Evolutionary conservation across 2,113 vertebrate species (phyloP), one percentile per base, ranked within the genome.

Genomic region (Channa argus): DNA sequence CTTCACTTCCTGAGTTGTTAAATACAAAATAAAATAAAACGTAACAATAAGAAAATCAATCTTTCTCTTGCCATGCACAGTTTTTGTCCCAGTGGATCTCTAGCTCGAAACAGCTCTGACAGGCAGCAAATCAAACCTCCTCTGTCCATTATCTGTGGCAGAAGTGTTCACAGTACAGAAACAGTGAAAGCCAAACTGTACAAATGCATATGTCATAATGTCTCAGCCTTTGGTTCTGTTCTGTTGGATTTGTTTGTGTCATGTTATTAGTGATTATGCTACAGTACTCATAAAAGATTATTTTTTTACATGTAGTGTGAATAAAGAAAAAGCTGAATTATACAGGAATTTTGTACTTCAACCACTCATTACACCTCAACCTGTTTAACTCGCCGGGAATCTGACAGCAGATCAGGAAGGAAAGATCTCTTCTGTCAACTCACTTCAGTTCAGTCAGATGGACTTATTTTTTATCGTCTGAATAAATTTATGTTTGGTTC

Each of bases 1-100:
- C 70, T 80, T 81, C 51, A 47, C 95, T 97, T 97, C 96, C 97
- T 97, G 96, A 97, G 96, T 95, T 96, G 94, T 96, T 94, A 95
- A 93, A 95, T 93, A 95, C 92, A 93, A 90, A 88, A 90, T 58
- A 83, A 84, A 83, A 78, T 46, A 79, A 82, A 79, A 39, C 73
- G 84, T 77, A 77, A 80, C 49, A 77, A 72, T 81, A 75, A 80
- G 54, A 85, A 88, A 91, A 78, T 68, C 45, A 34, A 62, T 44
- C 53, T 63, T 64, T 82, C 69, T 77, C 36, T 69, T 77, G 77
- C 63, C n/a, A 11, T 74, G 71, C 74, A 77, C 61, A 86, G 50
- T 55, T 83, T 66, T 61, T 74, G 61, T 79, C 66, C 39, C 47
- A 41, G 6, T 59, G 60, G 49, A 51, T 75, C 62, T 85, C 73